A percentile compares a stretch with the other conserved stretches of the same genome.
Evolutionary conservation across 2,113 vertebrate genomes (phyloP).

Genomic region (Malurus elegans): DNA sequence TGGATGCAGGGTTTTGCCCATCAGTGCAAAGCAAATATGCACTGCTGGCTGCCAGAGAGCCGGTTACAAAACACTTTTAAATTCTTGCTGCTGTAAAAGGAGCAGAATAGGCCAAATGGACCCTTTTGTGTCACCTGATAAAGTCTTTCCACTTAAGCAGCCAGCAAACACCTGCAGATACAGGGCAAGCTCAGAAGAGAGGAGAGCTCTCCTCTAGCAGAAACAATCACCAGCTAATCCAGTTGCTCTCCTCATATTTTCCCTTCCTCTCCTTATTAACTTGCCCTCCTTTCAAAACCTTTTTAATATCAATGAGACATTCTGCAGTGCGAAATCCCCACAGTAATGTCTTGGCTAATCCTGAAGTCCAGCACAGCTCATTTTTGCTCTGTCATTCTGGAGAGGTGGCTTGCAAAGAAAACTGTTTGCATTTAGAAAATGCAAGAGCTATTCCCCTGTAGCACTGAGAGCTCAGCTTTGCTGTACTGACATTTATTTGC

Average conservation of each 20-base stretch:
- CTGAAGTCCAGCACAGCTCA: background rate
- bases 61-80: background rate
- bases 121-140: background rate
- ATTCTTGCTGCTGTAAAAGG: background rate
- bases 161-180: background rate
- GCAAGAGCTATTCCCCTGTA: background rate
- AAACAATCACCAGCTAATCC: background rate
- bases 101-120: background rate
- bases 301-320: background rate
- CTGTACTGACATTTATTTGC: background rate
- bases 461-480: background rate
- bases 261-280: background rate
- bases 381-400: background rate
- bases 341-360: background rate
- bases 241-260: background rate
- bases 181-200: background rate
- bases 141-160: background rate
- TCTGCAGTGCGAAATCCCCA: background rate
- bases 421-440: background rate
- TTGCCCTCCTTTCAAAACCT: background rate
- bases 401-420: background rate
- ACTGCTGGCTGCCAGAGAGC: background rate
- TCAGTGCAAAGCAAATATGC: background rate
- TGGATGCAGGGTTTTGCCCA: background rate
- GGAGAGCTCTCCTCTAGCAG: background rate